These are phyloP conservation scores for Corythucha ciliata DNA, from an alignment of 2,888 invertebrate species.

Conservation along the genomic window DNA sequence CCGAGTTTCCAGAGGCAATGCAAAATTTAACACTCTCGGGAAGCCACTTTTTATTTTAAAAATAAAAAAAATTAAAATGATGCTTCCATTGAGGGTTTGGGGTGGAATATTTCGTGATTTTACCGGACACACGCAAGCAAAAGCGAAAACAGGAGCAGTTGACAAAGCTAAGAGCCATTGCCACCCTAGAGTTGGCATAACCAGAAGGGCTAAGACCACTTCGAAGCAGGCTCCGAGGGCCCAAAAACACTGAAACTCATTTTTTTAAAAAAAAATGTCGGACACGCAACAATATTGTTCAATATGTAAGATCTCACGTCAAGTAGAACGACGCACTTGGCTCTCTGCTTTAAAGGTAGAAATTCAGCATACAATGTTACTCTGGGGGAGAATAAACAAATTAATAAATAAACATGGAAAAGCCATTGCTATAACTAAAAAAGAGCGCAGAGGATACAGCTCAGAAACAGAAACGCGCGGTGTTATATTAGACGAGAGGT, in stretches of 20 bases:
- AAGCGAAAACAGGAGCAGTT: constrained; percentile 74
- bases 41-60: constrained; percentile 62
- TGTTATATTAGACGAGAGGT: too few species aligned
- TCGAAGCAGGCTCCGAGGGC: constrained; percentile 90
- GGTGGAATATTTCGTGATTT: constrained; percentile 38
- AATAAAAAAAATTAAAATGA: constrained; percentile 1
- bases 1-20: constrained; percentile 75
- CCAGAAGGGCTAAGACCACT: constrained; percentile 75
- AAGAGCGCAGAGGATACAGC: too few species aligned
- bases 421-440: too few species aligned
- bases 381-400: constrained; percentile 45
- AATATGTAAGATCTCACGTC: constrained; percentile 59
- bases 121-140: constrained; percentile 70
- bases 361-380: constrained; percentile 95
- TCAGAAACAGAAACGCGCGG: too few species aligned
- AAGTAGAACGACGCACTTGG: constrained; percentile 87
- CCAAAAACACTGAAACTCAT: constrained; percentile 73
- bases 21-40: constrained; percentile 88
- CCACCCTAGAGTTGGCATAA: constrained; percentile 88
- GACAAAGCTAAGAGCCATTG: constrained; percentile 87
- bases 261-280: constrained; percentile 1
- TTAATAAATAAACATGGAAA: too few species aligned
- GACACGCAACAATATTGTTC: not conserved
- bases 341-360: constrained; percentile 84
- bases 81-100: not conserved